Conservation (phyloP, 2,113 vertebrate species). For the Mesitornis unicolor region DNA sequence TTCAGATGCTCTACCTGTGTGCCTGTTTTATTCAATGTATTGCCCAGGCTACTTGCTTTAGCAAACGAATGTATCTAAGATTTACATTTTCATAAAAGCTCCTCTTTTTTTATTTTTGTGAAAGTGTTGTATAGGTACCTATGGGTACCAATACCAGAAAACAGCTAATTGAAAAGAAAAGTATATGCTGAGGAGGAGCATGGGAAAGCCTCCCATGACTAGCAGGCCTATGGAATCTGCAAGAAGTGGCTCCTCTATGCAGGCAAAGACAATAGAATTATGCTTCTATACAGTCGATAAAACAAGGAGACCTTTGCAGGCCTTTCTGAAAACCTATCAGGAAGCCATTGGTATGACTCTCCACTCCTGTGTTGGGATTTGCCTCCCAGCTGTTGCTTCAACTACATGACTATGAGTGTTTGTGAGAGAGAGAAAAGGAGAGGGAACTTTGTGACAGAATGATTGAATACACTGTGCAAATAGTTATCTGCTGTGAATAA, state of each 20-base stretch:
- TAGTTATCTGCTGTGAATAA: neutral
- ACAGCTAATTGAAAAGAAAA: neutral
- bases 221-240: neutral
- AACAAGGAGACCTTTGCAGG: neutral
- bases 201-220: neutral
- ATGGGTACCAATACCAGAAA: neutral
- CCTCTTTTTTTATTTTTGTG: neutral
- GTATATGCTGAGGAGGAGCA: neutral
- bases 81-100: neutral
- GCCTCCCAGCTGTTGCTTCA: neutral
- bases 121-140: neutral
- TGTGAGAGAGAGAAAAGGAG: neutral
- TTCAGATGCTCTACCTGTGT: neutral
- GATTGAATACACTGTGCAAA: neutral
- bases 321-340: neutral
- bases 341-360: neutral
- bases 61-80: neutral
- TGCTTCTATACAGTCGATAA: neutral
- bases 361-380: neutral
- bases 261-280: neutral
- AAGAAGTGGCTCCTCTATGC: neutral
- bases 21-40: neutral
- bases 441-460: neutral
- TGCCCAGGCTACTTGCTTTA: neutral
- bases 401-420: rapidly evolving